Conservation (phyloP, 35 echinoderm and acorn worm genomes). For the Apostichopus parvimensis region DNA sequence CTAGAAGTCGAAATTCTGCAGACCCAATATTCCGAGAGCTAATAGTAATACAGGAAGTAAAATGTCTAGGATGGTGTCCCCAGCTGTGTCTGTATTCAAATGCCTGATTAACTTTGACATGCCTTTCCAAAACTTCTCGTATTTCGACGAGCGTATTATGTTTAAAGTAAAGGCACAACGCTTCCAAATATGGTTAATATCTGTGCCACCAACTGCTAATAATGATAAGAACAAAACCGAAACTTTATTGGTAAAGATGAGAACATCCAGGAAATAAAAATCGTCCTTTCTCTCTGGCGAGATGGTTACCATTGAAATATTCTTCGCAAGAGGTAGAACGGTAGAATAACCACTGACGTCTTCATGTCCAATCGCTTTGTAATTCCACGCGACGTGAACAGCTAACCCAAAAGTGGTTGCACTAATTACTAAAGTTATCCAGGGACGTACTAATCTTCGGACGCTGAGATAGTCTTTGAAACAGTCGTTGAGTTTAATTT, state of each 20-base stretch:
- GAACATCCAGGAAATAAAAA: not conserved
- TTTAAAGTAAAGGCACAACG: slow-evolving; percentile 8
- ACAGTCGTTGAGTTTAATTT: slow-evolving; percentile 13
- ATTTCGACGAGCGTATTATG: slow-evolving; percentile 14
- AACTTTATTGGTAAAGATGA: slow-evolving; percentile 21
- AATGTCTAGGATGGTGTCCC: not conserved
- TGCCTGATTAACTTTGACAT: slow-evolving; percentile 9
- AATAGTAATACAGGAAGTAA: slow-evolving; percentile 29
- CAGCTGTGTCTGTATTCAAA: slow-evolving; percentile 3
- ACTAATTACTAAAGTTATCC: slow-evolving; percentile 30
- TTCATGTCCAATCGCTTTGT: not conserved
- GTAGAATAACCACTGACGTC: not conserved
- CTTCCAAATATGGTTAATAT: slow-evolving; percentile 23
- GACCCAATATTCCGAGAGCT: slow-evolving; percentile 27
- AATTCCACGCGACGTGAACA: slow-evolving; percentile 35
- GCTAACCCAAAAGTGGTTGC: slow-evolving; percentile 27
- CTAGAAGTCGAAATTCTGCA: slow-evolving; percentile 35
- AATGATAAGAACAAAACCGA: slow-evolving; percentile 19
- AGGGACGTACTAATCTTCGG: slow-evolving; percentile 1
- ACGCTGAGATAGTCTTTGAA: slow-evolving; percentile 25
- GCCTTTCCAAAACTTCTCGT: slow-evolving; percentile 24
- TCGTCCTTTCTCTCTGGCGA: not conserved
- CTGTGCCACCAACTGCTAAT: slow-evolving; percentile 26
- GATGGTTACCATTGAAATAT: not conserved
- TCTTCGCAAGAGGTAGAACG: not conserved